Percentiles rank a stretch among this genome's conserved stretches.
These are phyloP conservation scores for Corythornis cristatus DNA, from an alignment of 2,113 vertebrate genomes.

Conservation along the genomic window DNA sequence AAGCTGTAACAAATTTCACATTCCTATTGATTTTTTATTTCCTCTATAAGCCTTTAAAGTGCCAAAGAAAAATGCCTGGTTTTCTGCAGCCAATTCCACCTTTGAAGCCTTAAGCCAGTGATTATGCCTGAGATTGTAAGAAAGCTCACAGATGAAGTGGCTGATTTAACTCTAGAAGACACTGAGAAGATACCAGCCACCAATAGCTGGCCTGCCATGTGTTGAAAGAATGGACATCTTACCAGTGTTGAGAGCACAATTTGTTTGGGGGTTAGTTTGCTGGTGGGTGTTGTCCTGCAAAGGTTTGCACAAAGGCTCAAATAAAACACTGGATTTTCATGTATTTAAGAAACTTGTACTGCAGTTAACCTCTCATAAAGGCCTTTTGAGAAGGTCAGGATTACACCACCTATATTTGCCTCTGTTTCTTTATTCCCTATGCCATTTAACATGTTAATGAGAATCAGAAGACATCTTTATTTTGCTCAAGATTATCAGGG, in stretches of 20 bases:
- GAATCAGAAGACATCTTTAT: background rate
- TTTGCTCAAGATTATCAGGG: background rate
- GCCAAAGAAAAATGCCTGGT: background rate
- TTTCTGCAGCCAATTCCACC: background rate
- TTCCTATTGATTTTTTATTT: background rate
- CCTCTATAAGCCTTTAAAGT: background rate
- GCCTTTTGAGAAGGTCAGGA: background rate
- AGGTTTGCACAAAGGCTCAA: background rate
- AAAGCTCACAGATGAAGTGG: background rate
- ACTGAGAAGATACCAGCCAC: background rate
- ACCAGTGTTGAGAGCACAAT: background rate
- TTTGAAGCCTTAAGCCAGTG: background rate
- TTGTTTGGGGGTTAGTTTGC: background rate
- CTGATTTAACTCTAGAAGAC: background rate
- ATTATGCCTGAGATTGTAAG: background rate
- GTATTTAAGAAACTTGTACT: no score
- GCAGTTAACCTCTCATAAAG: background rate
- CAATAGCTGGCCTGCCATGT: fast-evolving
- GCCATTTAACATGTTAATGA: background rate
- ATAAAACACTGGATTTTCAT: no score
- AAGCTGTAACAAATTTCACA: background rate
- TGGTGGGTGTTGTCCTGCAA: background rate
- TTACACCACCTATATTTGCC: background rate
- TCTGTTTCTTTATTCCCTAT: background rate
- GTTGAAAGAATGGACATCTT: background rate